phyloP scores from a whole-genome alignment of 2,113 vertebrate species.

The Scomber colias region DNA sequence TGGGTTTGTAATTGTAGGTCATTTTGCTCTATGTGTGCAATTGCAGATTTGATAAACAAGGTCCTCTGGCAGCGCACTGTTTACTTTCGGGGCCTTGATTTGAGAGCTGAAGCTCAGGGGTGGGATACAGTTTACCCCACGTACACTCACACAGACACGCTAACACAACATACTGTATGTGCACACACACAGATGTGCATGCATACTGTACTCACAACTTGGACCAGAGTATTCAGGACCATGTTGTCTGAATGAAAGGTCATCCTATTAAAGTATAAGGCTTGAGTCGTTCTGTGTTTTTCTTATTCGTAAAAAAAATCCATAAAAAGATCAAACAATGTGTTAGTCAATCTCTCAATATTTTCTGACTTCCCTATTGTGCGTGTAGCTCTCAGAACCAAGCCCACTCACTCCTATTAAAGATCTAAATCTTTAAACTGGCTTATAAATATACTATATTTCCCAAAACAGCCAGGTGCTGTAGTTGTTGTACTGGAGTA shows the following conservation, averaged over 20 bases:
- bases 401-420: background rate
- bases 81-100: conserved; percentile 92
- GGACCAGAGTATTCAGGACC: background rate
- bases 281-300: background rate
- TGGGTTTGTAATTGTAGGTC: conserved; percentile 93
- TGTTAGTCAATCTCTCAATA: too few relatives aligned
- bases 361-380: too few relatives aligned
- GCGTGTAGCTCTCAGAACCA: background rate
- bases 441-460: conserved; percentile 2
- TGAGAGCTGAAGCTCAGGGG: conserved; percentile 84
- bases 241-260: conserved; percentile 17
- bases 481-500: background rate
- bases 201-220: background rate
- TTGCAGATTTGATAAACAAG: conserved; percentile 87
- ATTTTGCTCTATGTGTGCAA: conserved; percentile 92
- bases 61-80: conserved; percentile 85
- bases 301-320: background rate
- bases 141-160: conserved; percentile 50
- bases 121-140: conserved; percentile 75
- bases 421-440: background rate
- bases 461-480: background rate
- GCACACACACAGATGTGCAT: background rate
- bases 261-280: background rate
- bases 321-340: background rate
- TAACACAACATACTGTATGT: conserved; percentile 36